phyloP scores from a whole-genome alignment of 2,888 invertebrate genomes.

The Orthonychiurus folsomi region DNA sequence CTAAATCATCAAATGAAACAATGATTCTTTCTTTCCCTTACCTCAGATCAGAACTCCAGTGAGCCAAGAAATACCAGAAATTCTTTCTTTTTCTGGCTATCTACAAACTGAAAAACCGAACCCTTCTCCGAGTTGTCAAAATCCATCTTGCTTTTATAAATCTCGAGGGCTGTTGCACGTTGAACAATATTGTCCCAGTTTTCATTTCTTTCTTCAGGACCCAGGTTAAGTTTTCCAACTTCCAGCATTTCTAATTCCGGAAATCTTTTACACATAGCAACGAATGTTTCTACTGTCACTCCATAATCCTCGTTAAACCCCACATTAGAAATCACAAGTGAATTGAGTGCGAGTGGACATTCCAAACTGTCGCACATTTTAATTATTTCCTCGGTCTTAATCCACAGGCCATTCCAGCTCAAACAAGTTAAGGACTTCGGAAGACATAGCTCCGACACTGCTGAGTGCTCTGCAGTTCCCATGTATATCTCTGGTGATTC shows the following conservation, averaged over 20 bases:
- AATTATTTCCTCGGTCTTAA: slow-evolving; percentile 10
- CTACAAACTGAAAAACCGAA: too few relatives aligned
- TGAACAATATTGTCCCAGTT: not conserved
- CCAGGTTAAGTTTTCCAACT: not conserved
- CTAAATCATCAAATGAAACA: too few relatives aligned
- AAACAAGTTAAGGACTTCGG: slow-evolving; percentile 14
- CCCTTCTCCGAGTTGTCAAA: too few relatives aligned
- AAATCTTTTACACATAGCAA: slow-evolving; percentile 11
- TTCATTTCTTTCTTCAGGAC: not conserved
- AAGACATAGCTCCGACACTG: slow-evolving; percentile 5
- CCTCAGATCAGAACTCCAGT: too few relatives aligned
- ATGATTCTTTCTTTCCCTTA: too few relatives aligned
- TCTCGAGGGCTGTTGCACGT: not conserved
- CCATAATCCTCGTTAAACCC: slow-evolving; percentile 11
- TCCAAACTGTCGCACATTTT: slow-evolving; percentile 5
- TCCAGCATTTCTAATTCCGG: not conserved
- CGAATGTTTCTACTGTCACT: slow-evolving; percentile 16
- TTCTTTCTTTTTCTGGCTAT: too few relatives aligned
- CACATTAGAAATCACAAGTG: not conserved
- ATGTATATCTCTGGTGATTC: not conserved
- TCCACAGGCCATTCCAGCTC: slow-evolving; percentile 16
- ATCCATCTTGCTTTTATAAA: not conserved
- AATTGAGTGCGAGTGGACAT: not conserved
- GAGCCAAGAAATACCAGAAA: too few relatives aligned
- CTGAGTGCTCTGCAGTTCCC: not conserved